phyloP scores from a whole-genome alignment of 2,888 invertebrate species.

The Escarpia spicata region DNA sequence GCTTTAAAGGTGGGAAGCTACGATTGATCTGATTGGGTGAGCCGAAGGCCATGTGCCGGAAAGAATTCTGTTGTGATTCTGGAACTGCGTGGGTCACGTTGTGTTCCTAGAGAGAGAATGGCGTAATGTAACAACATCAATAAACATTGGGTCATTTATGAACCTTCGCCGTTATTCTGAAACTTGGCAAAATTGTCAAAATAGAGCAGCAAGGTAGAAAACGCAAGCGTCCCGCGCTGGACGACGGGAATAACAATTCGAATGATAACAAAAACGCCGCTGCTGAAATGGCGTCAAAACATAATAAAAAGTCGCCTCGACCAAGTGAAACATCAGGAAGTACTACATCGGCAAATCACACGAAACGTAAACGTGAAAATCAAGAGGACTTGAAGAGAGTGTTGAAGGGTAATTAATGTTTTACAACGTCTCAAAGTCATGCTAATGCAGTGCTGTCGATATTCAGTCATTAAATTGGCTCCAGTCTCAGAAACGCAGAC shows the following conservation, averaged over 20 bases:
- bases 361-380: background rate
- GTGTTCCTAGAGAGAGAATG: background rate
- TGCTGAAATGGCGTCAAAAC: slow-evolving; percentile 23
- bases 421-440: background rate
- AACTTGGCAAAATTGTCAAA: slow-evolving; percentile 17
- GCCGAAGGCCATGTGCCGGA: background rate
- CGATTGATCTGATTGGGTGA: background rate
- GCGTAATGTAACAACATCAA: background rate
- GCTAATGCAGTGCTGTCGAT: no score
- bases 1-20: background rate
- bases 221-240: slow-evolving; percentile 23
- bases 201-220: slow-evolving; percentile 21
- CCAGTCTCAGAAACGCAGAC: no score
- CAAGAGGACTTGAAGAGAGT: slow-evolving; percentile 1
- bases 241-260: slow-evolving; percentile 22
- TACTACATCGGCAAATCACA: background rate
- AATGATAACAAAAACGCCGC: slow-evolving; percentile 20
- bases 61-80: slow-evolving; percentile 16
- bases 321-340: slow-evolving; percentile 2
- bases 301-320: slow-evolving; percentile 18
- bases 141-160: slow-evolving; percentile 7
- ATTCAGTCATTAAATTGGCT: no score
- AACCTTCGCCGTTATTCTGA: background rate
- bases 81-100: background rate
- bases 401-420: background rate